A percentile compares a stretch with the other conserved stretches of the same genome.
These are phyloP conservation scores for Linyphia triangularis DNA, from an alignment of 2,888 invertebrate species.

Conservation along the genomic window DNA sequence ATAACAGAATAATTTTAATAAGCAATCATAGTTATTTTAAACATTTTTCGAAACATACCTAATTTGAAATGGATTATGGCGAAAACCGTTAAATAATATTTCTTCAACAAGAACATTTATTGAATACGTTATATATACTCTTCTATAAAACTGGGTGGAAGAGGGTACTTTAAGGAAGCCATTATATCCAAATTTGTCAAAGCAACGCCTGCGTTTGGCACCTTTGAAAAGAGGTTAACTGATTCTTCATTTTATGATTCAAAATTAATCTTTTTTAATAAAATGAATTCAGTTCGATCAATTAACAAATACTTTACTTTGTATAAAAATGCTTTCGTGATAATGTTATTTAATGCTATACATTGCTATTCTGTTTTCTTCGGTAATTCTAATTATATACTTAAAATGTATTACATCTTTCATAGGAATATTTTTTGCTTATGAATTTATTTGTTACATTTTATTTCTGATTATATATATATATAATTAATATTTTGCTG, in stretches of 20 bases:
- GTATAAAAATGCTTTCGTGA: too few relatives aligned
- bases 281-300: neutral
- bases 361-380: too few relatives aligned
- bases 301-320: too few relatives aligned
- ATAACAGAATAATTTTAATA: too few relatives aligned
- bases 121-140: neutral
- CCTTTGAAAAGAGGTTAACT: conserved; percentile 24
- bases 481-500: too few relatives aligned
- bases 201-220: conserved; percentile 46
- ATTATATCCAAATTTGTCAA: conserved; percentile 66
- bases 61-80: conserved; percentile 29
- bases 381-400: too few relatives aligned
- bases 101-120: conserved; percentile 31
- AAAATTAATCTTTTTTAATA: neutral
- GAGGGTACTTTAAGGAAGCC: conserved; percentile 1
- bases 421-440: too few relatives aligned
- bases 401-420: too few relatives aligned
- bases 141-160: conserved; percentile 12
- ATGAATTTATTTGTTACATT: too few relatives aligned
- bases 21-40: neutral
- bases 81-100: conserved; percentile 42
- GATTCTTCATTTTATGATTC: conserved; percentile 15
- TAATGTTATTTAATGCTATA: too few relatives aligned
- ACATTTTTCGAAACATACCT: conserved; percentile 18
- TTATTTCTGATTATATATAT: too few relatives aligned